These are phyloP conservation scores for Tetragnatha montana DNA, from an alignment of 2,888 invertebrate genomes.

Conservation along the genomic window DNA sequence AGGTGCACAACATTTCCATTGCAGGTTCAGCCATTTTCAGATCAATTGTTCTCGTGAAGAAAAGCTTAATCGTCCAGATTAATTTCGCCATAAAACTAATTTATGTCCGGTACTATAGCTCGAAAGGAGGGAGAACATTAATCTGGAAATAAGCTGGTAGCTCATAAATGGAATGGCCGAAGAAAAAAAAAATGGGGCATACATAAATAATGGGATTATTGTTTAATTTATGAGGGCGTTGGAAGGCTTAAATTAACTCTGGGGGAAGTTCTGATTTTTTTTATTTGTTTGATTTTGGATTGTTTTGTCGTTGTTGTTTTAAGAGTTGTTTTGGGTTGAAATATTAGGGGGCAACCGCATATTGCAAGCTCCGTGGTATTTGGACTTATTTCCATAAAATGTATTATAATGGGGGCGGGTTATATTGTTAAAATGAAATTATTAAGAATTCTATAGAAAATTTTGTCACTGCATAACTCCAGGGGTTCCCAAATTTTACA, in stretches of 20 bases:
- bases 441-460: too few species aligned
- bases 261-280: not conserved
- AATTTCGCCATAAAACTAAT: conserved; percentile 63
- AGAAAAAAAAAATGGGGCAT: conserved; percentile 15
- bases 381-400: too few species aligned
- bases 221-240: conserved; percentile 48
- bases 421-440: too few species aligned
- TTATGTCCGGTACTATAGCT: conserved; percentile 40
- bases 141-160: conserved; percentile 59
- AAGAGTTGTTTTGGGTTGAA: not conserved
- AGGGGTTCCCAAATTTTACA: too few species aligned
- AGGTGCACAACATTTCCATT: too few species aligned
- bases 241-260: not conserved
- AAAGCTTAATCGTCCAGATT: conserved; percentile 60
- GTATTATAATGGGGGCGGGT: too few species aligned
- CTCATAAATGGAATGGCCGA: conserved; percentile 26
- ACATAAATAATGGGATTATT: conserved; percentile 46
- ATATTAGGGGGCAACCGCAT: too few species aligned
- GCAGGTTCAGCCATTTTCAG: conserved; percentile 18
- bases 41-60: conserved; percentile 57
- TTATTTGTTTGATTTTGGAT: not conserved
- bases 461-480: too few species aligned
- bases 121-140: conserved; percentile 39
- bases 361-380: too few species aligned
- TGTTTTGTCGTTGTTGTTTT: not conserved